Conservation (phyloP, 2,113 vertebrate species). For the Megaceryle torquata region DNA sequence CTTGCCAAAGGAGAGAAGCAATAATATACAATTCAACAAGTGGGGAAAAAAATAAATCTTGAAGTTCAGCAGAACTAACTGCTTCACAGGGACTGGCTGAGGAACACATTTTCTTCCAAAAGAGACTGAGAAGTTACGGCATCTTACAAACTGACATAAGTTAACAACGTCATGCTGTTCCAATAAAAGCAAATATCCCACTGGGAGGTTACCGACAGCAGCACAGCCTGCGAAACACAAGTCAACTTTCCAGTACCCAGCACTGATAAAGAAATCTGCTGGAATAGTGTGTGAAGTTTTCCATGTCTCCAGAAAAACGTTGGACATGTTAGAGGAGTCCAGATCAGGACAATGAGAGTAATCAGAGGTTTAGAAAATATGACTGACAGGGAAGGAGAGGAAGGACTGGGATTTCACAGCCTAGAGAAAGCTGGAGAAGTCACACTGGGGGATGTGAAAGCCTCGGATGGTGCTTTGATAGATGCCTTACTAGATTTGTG, state of each 20-base stretch:
- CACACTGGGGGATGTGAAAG: not conserved
- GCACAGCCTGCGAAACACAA: not conserved
- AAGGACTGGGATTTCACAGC: not conserved
- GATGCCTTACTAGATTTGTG: not conserved
- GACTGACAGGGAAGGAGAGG: not conserved
- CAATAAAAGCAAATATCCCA: not conserved
- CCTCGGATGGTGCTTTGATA: not conserved
- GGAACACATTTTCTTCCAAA: not conserved
- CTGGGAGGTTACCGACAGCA: not conserved
- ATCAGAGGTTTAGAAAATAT: not conserved
- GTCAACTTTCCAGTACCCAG: not conserved
- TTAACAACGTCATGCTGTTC: not conserved
- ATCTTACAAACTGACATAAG: not conserved
- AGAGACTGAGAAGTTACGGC: not conserved
- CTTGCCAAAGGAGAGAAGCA: not conserved
- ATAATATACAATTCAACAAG: not conserved
- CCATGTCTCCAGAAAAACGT: not conserved
- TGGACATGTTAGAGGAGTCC: not conserved
- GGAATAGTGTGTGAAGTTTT: not conserved
- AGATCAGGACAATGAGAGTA: not conserved
- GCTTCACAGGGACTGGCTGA: not conserved
- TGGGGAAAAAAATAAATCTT: not conserved
- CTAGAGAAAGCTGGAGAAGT: not conserved
- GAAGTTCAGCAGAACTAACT: not conserved
- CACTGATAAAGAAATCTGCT: not conserved